These are phyloP conservation scores for Fragum whitleyi DNA, from an alignment of 2,888 invertebrate genomes.

Conservation along the genomic window DNA sequence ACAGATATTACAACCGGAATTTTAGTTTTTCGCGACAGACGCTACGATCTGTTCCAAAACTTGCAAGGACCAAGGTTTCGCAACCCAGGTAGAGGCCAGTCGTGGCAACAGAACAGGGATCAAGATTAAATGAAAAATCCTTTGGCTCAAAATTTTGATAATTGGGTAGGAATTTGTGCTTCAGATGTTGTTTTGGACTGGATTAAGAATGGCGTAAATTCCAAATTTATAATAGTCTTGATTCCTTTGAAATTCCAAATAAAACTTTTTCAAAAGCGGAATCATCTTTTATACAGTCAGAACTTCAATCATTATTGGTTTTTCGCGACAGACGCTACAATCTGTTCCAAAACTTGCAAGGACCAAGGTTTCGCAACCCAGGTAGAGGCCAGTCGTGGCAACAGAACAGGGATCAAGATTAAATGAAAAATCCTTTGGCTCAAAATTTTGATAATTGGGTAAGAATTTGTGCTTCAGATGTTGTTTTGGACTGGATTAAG, in stretches of 20 bases:
- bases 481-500: neutral
- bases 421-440: neutral
- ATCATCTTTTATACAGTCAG: too few relatives aligned
- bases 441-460: constrained; percentile 5
- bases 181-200: neutral
- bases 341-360: neutral
- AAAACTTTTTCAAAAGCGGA: too few relatives aligned
- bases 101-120: neutral
- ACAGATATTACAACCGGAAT: too few relatives aligned
- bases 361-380: neutral
- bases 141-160: neutral
- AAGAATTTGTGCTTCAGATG: neutral
- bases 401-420: neutral
- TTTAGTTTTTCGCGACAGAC: neutral
- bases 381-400: neutral
- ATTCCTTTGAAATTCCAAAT: too few relatives aligned
- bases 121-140: constrained; percentile 5
- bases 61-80: neutral
- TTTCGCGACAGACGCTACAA: neutral
- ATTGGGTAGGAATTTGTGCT: constrained; percentile 25
- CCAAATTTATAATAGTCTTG: too few relatives aligned
- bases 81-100: neutral
- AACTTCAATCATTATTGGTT: too few relatives aligned
- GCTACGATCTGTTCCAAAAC: neutral
- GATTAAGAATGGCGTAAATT: too few relatives aligned